Evolutionary conservation across 2,888 invertebrate species (phyloP).

Genomic region (Cetonia aurata): DNA sequence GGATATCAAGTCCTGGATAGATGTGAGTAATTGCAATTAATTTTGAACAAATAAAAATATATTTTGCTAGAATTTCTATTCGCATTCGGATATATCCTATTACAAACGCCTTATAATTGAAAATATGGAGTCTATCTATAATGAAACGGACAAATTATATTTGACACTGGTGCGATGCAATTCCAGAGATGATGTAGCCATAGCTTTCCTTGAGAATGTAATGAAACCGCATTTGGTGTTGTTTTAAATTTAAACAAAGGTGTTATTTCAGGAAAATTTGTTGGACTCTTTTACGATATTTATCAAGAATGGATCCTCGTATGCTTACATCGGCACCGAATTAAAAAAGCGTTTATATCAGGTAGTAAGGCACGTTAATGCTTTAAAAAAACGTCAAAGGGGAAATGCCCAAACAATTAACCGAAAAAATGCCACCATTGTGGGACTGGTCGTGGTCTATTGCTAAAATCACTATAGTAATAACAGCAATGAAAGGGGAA

Average conservation of each 20-base stretch:
- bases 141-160: conserved; percentile 2
- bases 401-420: too few relatives aligned
- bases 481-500: too few relatives aligned
- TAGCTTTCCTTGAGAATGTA: conserved; percentile 12
- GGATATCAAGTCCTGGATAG: too few relatives aligned
- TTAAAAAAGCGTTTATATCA: conserved; percentile 1
- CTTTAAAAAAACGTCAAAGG: too few relatives aligned
- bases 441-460: too few relatives aligned
- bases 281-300: not conserved
- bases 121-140: conserved; percentile 13
- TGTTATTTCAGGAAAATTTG: not conserved
- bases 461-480: too few relatives aligned
- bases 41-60: too few relatives aligned
- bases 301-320: conserved; percentile 8
- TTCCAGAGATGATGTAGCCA: conserved; percentile 2
- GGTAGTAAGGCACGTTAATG: conserved; percentile 61
- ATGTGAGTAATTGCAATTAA: too few relatives aligned
- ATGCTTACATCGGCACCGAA: conserved; percentile 3
- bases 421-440: too few relatives aligned
- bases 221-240: not conserved
- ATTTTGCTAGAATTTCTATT: too few relatives aligned
- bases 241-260: not conserved
- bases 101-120: conserved; percentile 13
- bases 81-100: not conserved
- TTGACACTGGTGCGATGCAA: conserved; percentile 1